A percentile compares a stretch with the other conserved stretches of the same genome.
Conservation (phyloP, 1,140 invertebrate genomes). For the Drosophila obscura region DNA sequence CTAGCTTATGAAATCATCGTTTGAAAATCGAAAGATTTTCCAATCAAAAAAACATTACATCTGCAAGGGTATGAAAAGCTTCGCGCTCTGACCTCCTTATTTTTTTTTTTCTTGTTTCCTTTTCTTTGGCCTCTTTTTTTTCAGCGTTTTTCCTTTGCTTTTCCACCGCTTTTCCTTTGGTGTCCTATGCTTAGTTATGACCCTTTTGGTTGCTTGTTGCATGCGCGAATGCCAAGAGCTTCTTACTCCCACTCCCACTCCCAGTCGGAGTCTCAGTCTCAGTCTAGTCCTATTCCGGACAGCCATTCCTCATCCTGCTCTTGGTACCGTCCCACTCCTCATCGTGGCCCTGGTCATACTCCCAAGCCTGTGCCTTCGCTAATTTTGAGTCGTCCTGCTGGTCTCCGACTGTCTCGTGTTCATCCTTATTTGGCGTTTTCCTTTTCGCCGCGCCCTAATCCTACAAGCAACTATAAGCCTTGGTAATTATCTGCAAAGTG, state of each 20-base stretch:
- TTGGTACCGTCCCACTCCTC: neutral
- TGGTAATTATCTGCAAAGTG: constrained; percentile 83
- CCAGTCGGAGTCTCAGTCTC: neutral
- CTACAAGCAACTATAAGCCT: constrained; percentile 78
- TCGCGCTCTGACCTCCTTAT: neutral
- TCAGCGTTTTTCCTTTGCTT: constrained; percentile 14
- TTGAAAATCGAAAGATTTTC: no score
- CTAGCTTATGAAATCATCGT: no score
- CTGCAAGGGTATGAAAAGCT: no score
- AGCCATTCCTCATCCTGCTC: constrained; percentile 1
- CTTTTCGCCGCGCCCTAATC: constrained; percentile 67
- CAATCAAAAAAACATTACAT: no score
- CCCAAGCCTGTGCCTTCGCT: constrained; percentile 17
- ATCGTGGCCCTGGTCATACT: neutral
- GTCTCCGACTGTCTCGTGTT: constrained; percentile 13
- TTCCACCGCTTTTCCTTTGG: neutral
- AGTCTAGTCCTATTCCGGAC: no score
- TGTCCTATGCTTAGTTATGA: constrained; percentile 49
- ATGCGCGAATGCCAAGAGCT: constrained; percentile 31
- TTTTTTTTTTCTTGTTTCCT: constrained; percentile 20
- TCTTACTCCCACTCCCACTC: constrained; percentile 2
- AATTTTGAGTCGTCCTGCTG: constrained; percentile 34
- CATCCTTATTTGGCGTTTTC: constrained; percentile 32
- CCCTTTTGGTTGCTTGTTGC: constrained; percentile 73
- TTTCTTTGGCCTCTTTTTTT: constrained; percentile 14